Base-by-base conservation (phyloP, 2,113 vertebrate species). In the Malurus alboscapulatus region DNA sequence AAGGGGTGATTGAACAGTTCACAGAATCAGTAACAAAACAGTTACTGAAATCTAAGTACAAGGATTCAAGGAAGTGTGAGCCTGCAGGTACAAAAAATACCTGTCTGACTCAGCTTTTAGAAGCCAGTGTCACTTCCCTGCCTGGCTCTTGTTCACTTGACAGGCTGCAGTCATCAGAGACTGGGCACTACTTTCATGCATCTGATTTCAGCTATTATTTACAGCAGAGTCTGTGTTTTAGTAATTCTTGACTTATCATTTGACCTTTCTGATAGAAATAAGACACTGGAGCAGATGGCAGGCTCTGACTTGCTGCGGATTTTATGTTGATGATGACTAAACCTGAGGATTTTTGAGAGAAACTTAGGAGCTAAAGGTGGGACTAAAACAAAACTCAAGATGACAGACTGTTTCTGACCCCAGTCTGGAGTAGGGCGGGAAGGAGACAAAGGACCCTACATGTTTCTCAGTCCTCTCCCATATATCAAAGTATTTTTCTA, bases 21-120 rank as follows among this genome's bases (percentile, higher is more conserved):
- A 74, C 25, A 74, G 81, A 93, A 59, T 24, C 61, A 93, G 78
- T 76, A 95, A 75, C n/a, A 74, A 77, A 94, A 32, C 42, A 86
- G 38, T n/a, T 36, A 38, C 50, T 67, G 32, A 87, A 84, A 91
- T 66, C 34, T 67, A 88, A 87, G 48, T 47, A 88, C 25, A 51
- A 36, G 29, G 77, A 42, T 76, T 92, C 58, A 83, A 66, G 57
- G 74, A 87, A 85, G 9, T 17, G 19, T 76, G 51, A 62, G 66
- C 62, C 77, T 83, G 17, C 19, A 57, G 17, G 17, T 54, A 54
- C 38, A 62, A 84, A 92, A 87, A 91, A 13, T 9, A 27, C 17
- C 68, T 44, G 38, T 50, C 54, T 73, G 42, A 59, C 42, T 59
- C 0, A 0, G 16, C 14, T 85, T 53, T 68, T 30, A 36, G 40